These are phyloP conservation scores for Netelia inedita DNA, from an alignment of 2,888 invertebrate genomes.

Conservation along the genomic window DNA sequence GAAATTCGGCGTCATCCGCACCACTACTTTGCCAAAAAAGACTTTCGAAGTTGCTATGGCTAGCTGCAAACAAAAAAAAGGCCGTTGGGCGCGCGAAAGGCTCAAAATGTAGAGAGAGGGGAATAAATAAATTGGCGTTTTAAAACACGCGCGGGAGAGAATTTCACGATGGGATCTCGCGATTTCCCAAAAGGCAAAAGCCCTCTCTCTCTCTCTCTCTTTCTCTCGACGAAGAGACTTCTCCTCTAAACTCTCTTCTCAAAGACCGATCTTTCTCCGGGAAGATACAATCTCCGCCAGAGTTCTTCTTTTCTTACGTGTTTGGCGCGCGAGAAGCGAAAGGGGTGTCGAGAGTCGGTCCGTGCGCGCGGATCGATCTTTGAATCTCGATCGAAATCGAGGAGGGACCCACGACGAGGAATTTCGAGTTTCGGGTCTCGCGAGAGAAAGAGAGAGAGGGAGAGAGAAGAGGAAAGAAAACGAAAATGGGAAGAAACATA, in stretches of 20 bases:
- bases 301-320: not conserved
- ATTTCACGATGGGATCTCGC: conserved; percentile 63
- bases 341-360: conserved; percentile 38
- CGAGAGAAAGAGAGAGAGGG: not conserved
- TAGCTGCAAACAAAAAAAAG: not conserved
- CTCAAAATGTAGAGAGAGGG: conserved; percentile 5
- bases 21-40: not conserved
- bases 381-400: conserved; percentile 49
- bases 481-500: conserved; percentile 33
- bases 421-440: conserved; percentile 11
- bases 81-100: conserved; percentile 16
- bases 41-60: not conserved
- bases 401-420: conserved; percentile 19
- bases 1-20: conserved; percentile 49
- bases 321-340: conserved; percentile 2
- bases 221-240: not conserved
- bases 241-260: conserved; percentile 20
- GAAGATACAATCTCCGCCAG: conserved; percentile 56
- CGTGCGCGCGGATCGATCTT: conserved; percentile 42
- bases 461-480: not conserved
- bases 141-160: conserved; percentile 43
- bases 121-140: conserved; percentile 65
- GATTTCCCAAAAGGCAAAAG: conserved; percentile 21
- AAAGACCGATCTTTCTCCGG: conserved; percentile 44
- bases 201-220: not conserved